phyloP scores from a whole-genome alignment of 2,113 vertebrate genomes.

The Galbula dea region DNA sequence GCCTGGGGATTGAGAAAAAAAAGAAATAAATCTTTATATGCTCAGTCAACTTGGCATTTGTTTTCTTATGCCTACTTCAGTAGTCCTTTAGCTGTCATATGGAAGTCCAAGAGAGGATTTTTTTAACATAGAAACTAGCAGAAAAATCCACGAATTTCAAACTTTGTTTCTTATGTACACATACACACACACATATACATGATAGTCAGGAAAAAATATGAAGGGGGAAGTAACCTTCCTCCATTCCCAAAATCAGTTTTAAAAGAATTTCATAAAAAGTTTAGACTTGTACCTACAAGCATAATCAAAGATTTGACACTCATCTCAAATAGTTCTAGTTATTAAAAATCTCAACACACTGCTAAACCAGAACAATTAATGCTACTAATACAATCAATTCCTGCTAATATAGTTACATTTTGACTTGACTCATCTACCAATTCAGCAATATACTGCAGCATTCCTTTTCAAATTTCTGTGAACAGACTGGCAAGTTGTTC shows the following conservation, averaged over 20 bases:
- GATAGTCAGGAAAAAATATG: rapidly evolving
- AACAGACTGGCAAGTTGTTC: not conserved
- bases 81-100: not conserved
- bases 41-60: not conserved
- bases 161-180: not conserved
- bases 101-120: not conserved
- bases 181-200: rapidly evolving
- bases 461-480: not conserved
- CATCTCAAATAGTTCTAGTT: not conserved
- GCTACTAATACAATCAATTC: not conserved
- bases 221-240: not conserved
- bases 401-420: not conserved
- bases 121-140: not conserved
- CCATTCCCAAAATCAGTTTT: not conserved
- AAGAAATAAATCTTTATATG: not conserved
- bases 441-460: not conserved
- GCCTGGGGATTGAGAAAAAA: not conserved
- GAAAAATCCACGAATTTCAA: not conserved
- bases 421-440: not conserved
- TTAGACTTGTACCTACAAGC: not conserved
- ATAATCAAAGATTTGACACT: not conserved
- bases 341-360: not conserved
- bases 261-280: not conserved
- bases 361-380: not conserved
- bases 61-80: not conserved